Evolutionary conservation across 2,113 vertebrate genomes (phyloP), one percentile per base, ranked within the genome.

Genomic region (Petrocephalus microphthalmus): DNA sequence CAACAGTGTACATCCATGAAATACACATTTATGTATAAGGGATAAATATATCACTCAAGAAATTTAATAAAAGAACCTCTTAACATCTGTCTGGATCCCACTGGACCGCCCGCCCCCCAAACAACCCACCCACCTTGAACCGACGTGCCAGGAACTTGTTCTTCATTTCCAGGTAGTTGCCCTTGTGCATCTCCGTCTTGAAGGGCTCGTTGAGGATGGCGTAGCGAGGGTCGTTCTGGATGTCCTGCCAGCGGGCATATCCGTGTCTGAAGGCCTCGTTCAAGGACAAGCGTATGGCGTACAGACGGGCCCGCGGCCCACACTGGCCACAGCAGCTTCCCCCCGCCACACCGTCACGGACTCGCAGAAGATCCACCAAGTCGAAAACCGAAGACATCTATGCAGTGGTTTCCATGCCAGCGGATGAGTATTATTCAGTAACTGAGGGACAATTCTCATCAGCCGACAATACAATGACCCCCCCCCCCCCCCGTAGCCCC

Each of bases 121-220:
- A 1, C 52, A 2, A 5, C 49, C 20, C 51, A 3, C 51, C 90
- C 19, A 91, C 98, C 97, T 99, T 99, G 93, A 99, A 99, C 85
- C 98, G 96, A 7, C 98, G 96, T 25, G 98, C 98, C 85, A 99
- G 95, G 94, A 99, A 99, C 92, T 99, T 99, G 94, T 99, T 99
- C 94, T 99, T 99, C 98, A 99, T 99, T 94, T 99, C 98, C 1
- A 99, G 93, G 92, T 99, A 99, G 96, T 99, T 99, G 60, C 98
- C 97, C 90, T 99, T 99, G 91, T 99, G 97, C 86, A 98, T 95
- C 95, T 99, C 98, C 0, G 96, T 98, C 92, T 98, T 99, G 93
- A 99, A 99, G 17, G 98, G 98, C 92, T 99, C 98, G 0, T 99
- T 99, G 83, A 99, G 96, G 91, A 99, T 98, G 67, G 97, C 94